Conservation (phyloP, 2,113 vertebrate genomes). For the Anguilla japonica region DNA sequence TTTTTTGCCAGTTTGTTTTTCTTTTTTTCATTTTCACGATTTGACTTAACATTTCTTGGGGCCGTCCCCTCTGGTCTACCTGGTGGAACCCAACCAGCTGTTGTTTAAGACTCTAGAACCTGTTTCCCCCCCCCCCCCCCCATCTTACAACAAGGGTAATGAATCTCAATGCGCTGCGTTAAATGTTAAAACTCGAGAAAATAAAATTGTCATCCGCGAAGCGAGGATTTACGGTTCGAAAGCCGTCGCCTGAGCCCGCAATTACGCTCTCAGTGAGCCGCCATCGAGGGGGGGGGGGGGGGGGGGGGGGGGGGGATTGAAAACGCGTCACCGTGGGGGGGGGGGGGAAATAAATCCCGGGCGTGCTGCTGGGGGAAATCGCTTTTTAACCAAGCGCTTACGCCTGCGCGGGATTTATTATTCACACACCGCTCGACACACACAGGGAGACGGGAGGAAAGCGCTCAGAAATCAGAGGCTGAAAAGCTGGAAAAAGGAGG, state of each 20-base stretch:
- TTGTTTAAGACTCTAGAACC: background rate
- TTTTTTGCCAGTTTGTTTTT: too few relatives aligned
- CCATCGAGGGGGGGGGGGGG: slow-evolving; percentile 48
- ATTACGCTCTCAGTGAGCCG: slow-evolving; percentile 58
- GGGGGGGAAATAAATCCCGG: slow-evolving; percentile 41
- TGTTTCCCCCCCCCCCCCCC: background rate
- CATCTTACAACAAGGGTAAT: background rate
- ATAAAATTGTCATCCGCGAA: slow-evolving; percentile 36
- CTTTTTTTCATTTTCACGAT: too few relatives aligned
- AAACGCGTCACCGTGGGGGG: slow-evolving; percentile 51
- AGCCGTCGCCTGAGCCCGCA: slow-evolving; percentile 50
- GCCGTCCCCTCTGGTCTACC: too few relatives aligned
- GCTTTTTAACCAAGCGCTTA: slow-evolving; percentile 38
- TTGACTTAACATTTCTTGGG: too few relatives aligned
- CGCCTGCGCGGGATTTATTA: slow-evolving; percentile 34
- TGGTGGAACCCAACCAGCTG: too few relatives aligned
- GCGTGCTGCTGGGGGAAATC: slow-evolving; percentile 14
- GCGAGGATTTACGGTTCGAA: slow-evolving; percentile 46
- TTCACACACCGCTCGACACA: slow-evolving; percentile 16
- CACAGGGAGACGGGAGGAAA: slow-evolving; percentile 14
- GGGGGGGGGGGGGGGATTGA: slow-evolving; percentile 41
- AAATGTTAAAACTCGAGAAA: slow-evolving; percentile 18
- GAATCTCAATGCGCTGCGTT: background rate
- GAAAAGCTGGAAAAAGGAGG: background rate
- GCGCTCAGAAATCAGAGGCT: slow-evolving; percentile 13